These are phyloP conservation scores for Dryobota labecula DNA, from an alignment of 2,888 invertebrate species.

Conservation along the genomic window DNA sequence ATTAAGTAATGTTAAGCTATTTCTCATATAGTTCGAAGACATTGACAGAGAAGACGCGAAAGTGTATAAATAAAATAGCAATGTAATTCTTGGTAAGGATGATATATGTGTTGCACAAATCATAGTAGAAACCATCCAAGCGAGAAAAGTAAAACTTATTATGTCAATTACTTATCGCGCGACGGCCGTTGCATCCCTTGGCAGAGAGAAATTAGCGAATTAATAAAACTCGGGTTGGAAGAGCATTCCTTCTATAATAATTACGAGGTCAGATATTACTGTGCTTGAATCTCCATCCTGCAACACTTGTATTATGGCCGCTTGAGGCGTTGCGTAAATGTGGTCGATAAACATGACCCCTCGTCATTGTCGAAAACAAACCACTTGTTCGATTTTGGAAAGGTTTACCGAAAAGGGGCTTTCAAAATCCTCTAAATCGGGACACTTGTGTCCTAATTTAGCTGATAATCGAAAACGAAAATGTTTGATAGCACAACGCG, in stretches of 20 bases:
- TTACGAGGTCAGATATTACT: constrained; percentile 5
- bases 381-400: background rate
- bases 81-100: background rate
- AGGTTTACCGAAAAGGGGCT: background rate
- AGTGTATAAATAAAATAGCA: constrained; percentile 1
- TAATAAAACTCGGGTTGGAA: constrained; percentile 33
- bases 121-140: constrained; percentile 19
- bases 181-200: constrained; percentile 36
- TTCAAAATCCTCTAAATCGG: background rate
- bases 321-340: background rate
- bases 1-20: background rate
- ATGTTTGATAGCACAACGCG: background rate
- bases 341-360: background rate
- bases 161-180: constrained; percentile 48
- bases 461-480: background rate
- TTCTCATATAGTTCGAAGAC: background rate
- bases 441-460: background rate
- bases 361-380: background rate
- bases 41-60: background rate
- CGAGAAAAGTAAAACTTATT: constrained; percentile 37
- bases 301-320: background rate
- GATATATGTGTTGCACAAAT: constrained; percentile 21
- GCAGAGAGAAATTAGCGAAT: constrained; percentile 49
- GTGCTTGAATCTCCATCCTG: background rate
- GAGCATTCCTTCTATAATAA: constrained; percentile 8